phyloP scores from a whole-genome alignment of 2,797 vertebrate genomes.

The Myripristis jacobus region DNA sequence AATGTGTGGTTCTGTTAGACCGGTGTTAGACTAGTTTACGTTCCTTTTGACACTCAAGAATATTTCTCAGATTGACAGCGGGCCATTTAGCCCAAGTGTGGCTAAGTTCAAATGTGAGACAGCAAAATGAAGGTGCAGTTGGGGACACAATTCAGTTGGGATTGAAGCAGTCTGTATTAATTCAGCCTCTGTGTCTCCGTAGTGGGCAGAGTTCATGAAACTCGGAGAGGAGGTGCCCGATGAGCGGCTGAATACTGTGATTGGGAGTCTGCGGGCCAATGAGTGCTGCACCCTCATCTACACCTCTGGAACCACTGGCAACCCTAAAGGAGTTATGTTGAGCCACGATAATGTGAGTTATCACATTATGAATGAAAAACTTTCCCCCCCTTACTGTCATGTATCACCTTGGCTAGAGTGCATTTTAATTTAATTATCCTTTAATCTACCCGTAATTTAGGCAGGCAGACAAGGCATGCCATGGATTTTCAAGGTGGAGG shows the following conservation, averaged over 20 bases:
- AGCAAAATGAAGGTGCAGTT: background rate
- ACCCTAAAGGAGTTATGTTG: conserved; percentile 87
- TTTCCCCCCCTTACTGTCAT: too few species aligned
- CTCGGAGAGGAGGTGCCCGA: conserved; percentile 78
- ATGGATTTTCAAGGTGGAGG: too few species aligned
- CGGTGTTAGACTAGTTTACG: too few species aligned
- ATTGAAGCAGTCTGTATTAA: too few species aligned
- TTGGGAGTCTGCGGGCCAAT: conserved; percentile 80
- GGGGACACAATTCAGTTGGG: background rate
- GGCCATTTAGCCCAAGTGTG: too few species aligned
- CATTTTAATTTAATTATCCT: too few species aligned
- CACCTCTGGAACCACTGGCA: conserved; percentile 87
- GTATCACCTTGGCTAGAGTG: too few species aligned
- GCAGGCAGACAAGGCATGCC: too few species aligned
- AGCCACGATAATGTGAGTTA: conserved; percentile 88
- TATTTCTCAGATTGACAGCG: too few species aligned
- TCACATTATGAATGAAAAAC: background rate
- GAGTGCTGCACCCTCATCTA: conserved; percentile 87
- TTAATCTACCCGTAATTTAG: too few species aligned
- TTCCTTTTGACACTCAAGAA: too few species aligned
- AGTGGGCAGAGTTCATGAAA: conserved; percentile 87
- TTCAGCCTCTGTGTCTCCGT: conserved; percentile 12
- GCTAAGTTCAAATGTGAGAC: background rate
- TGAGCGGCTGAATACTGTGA: conserved; percentile 73
- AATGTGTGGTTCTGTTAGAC: too few species aligned